A percentile compares a stretch with the other conserved stretches of the same genome.
phyloP scores from a whole-genome alignment of 2,797 vertebrate species.

The Buceros bicornis region DNA sequence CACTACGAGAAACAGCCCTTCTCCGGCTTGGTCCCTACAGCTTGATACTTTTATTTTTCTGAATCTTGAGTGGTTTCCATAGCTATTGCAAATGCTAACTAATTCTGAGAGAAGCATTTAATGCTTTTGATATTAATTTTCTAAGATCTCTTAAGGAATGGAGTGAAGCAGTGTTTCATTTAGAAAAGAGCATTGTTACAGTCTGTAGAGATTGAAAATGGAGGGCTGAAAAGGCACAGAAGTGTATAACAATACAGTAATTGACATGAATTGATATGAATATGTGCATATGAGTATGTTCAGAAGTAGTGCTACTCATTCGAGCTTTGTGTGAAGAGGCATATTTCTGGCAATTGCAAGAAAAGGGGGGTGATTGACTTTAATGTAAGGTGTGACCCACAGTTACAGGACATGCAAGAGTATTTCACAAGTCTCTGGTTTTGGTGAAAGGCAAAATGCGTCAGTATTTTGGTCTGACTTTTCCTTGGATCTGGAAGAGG shows the following conservation, averaged over 20 bases:
- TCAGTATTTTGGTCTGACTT: background rate
- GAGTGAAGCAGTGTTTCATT: background rate
- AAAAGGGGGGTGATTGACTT: background rate
- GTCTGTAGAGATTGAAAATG: background rate
- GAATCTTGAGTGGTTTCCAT: background rate
- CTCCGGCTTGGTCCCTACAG: background rate
- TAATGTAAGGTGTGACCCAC: background rate
- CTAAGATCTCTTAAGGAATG: background rate
- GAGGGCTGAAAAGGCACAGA: background rate
- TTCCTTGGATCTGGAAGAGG: background rate
- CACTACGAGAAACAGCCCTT: background rate
- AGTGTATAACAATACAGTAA: background rate
- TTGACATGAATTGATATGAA: background rate
- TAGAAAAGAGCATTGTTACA: background rate
- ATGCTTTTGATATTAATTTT: background rate
- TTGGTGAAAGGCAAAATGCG: background rate
- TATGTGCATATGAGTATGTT: background rate
- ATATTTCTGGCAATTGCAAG: background rate
- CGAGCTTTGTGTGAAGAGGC: rapidly evolving
- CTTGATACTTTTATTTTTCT: background rate
- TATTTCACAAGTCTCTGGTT: background rate
- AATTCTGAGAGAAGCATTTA: background rate
- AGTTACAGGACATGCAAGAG: background rate
- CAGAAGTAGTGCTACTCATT: background rate
- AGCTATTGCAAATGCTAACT: background rate